Conservation (phyloP, 2,888 invertebrate genomes). For the Aplocera efformata region DNA sequence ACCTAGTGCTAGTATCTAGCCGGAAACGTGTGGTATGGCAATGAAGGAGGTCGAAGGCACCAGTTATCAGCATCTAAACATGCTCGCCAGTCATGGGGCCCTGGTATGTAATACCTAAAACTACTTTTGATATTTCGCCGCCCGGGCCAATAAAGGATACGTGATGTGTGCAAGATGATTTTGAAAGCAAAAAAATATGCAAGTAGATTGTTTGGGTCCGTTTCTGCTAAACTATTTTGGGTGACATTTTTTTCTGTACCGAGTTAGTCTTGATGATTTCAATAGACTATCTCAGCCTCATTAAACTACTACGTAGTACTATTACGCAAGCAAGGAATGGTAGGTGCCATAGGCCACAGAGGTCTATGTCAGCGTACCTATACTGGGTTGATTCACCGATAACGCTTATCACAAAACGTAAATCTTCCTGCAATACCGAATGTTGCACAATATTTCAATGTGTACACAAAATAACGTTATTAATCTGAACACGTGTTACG, state of each 20-base stretch:
- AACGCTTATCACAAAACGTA: slow-evolving; percentile 48
- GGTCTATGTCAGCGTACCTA: slow-evolving; percentile 59
- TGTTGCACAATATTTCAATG: slow-evolving; percentile 36
- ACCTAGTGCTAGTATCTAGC: slow-evolving; percentile 44
- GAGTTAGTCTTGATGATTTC: no score
- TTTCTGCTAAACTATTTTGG: slow-evolving; percentile 1
- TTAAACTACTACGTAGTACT: no score
- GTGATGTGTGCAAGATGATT: slow-evolving; percentile 32
- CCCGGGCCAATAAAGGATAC: slow-evolving; percentile 52
- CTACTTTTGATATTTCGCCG: slow-evolving; percentile 65
- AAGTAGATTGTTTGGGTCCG: slow-evolving; percentile 8
- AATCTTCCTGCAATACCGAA: slow-evolving; percentile 46
- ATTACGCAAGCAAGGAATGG: no score
- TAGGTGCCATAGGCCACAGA: slow-evolving; percentile 26
- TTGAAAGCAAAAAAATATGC: slow-evolving; percentile 16
- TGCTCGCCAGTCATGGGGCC: slow-evolving; percentile 56
- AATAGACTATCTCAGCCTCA: no score
- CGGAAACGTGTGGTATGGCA: slow-evolving; percentile 67
- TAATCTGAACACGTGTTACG: background rate
- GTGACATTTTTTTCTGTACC: background rate
- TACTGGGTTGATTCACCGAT: slow-evolving; percentile 65
- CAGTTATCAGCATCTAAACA: slow-evolving; percentile 63
- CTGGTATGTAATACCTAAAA: slow-evolving; percentile 56
- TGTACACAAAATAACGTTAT: background rate
- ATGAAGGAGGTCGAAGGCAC: slow-evolving; percentile 62